Evolutionary conservation across 2,797 vertebrate genomes (phyloP).

Genomic region (Coracias cyanogaster): DNA sequence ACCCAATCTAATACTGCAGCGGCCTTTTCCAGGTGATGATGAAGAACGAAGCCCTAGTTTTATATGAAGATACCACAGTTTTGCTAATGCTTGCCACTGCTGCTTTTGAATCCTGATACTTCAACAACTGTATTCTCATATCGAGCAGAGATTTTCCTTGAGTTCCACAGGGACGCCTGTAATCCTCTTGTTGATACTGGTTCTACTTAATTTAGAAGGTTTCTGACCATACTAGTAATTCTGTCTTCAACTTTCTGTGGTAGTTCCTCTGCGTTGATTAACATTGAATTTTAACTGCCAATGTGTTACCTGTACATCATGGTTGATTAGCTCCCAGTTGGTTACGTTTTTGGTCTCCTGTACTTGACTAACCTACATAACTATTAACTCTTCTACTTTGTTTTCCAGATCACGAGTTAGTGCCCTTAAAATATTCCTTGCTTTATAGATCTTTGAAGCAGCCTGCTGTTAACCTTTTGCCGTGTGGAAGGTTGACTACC

Average conservation of each 20-base stretch:
- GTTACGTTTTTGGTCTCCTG: not conserved
- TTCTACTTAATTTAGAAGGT: not conserved
- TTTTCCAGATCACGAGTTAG: not conserved
- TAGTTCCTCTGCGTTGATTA: not conserved
- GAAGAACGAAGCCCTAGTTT: not conserved
- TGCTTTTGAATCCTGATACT: not conserved
- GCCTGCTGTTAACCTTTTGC: not conserved
- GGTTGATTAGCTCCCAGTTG: not conserved
- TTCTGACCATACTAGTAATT: not conserved
- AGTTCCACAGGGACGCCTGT: constrained; percentile 12
- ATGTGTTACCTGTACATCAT: not conserved
- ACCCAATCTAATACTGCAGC: not conserved
- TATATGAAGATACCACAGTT: not conserved
- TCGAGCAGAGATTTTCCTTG: not conserved
- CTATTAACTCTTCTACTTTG: not conserved
- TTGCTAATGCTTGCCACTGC: not conserved
- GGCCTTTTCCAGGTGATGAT: not conserved
- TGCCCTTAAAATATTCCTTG: not conserved
- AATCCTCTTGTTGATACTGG: constrained; percentile 15
- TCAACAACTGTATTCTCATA: not conserved
- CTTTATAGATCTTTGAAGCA: not conserved
- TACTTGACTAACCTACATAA: not conserved
- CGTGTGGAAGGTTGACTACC: rapidly evolving
- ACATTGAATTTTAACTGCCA: not conserved
- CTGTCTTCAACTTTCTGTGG: not conserved